Conservation (phyloP, 2,113 vertebrate genomes). For the Carollia perspicillata region DNA sequence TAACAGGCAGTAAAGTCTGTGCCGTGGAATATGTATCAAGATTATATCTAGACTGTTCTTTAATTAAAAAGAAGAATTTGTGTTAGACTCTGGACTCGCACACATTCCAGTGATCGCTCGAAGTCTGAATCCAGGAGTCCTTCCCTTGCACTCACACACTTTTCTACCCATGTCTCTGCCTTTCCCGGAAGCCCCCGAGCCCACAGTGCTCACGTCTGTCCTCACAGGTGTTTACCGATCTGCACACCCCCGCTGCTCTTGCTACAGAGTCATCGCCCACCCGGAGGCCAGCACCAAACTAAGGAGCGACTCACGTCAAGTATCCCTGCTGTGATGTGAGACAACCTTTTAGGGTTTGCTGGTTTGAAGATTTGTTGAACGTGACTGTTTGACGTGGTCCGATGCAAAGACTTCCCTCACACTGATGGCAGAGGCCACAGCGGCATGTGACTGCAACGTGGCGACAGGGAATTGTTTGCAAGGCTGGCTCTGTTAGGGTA, state of each 20-base stretch:
- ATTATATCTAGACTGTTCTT: neutral
- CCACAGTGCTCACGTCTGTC: accelerated
- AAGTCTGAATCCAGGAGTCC: neutral
- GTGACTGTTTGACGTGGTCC: accelerated
- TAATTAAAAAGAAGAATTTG: neutral
- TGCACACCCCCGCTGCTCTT: neutral
- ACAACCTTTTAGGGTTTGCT: neutral
- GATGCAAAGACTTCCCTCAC: neutral
- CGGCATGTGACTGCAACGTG: accelerated
- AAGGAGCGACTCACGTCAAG: neutral
- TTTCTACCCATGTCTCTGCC: neutral
- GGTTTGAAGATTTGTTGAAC: neutral
- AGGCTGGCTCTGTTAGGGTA: neutral
- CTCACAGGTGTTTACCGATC: accelerated
- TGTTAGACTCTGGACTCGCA: neutral
- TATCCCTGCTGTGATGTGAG: neutral
- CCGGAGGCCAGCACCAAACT: neutral
- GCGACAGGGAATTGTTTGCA: accelerated
- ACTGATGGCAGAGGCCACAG: neutral
- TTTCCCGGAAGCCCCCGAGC: neutral
- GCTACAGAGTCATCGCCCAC: neutral
- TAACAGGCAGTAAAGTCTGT: neutral
- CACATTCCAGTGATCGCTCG: neutral
- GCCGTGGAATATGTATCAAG: neutral
- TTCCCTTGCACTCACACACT: neutral